Evolutionary conservation across 2,888 invertebrate genomes (phyloP), one percentile per base, ranked within the genome.

Genomic region (Stenchaetothrips biformis): DNA sequence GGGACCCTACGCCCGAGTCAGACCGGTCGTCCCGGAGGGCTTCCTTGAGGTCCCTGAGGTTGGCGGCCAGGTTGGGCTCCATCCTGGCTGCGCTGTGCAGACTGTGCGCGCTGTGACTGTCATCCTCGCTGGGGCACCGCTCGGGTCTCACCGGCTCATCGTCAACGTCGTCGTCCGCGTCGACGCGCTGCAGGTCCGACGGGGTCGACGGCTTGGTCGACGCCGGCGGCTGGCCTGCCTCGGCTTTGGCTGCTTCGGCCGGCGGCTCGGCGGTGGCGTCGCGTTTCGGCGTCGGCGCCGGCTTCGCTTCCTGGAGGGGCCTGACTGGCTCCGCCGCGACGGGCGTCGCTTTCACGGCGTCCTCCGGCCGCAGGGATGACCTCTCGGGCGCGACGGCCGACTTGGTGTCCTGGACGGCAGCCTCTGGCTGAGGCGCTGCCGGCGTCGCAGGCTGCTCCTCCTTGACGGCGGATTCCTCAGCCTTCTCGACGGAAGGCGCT

Each of bases 1-100:
- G 88, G 81, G 93, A 93, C 88, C 93, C 93, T 89, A 93, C 92
- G 88, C 93, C 92, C 86, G 91, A 91, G 88, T 92, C 92, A 81
- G 88, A 88, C 79, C 85, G 84, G 81, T 84, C 85, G 86, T 89
- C 90, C 79, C 87, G 87, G 85, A 88, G 88, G 37, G 37, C 37
- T 37, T 37, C 37, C 37, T 37, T 37, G 37, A 37, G 37, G 37
- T 37, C 37, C 37, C 37, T 37, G 37, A 37, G 37, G 37, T 37
- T 37, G 53, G 53, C 53, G 53, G 13, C 11, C 37, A 37, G 37
- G 37, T 37, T 37, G 13, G 59, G 59, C 59, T 18, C 18, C 9
- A 16, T 16, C 59, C 59, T 59, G 6, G 59, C 59, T 18, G 37
- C 48, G 78, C 78, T 48, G 21, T 78, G 78, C 47, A 8, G 7